Evolutionary conservation across 2,113 vertebrate genomes (phyloP).

Genomic region (Fulica atra): DNA sequence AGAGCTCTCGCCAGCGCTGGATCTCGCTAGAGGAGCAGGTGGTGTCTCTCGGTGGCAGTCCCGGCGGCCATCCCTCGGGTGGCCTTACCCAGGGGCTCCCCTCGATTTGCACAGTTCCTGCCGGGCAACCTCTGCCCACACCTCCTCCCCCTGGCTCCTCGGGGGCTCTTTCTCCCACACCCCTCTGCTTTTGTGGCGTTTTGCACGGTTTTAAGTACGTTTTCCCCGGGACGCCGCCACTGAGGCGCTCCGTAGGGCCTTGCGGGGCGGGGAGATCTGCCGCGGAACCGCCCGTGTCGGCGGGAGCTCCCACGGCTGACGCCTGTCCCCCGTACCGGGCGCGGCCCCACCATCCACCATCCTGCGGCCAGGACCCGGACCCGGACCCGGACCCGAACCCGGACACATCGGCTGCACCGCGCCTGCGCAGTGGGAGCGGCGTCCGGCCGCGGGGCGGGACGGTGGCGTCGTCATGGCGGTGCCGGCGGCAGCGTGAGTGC

Average conservation of each 20-base stretch:
- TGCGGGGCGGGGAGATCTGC: no score
- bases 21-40: no score
- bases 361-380: rapidly evolving
- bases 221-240: background rate
- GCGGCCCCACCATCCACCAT: rapidly evolving
- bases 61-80: no score
- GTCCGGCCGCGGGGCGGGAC: background rate
- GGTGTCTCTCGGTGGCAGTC: background rate
- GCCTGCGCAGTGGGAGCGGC: background rate
- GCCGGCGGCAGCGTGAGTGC: background rate
- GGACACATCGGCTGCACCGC: no score
- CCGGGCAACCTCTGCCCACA: background rate
- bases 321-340: rapidly evolving
- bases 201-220: rapidly evolving
- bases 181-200: background rate
- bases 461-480: background rate
- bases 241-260: no score
- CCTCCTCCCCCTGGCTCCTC: background rate
- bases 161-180: background rate
- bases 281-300: background rate
- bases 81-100: background rate
- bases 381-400: no score
- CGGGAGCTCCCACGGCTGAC: no score
- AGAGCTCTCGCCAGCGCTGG: background rate
- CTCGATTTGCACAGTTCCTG: rapidly evolving